Evolutionary conservation across 2,113 vertebrate genomes (phyloP).

Genomic region (Perca schrenkii): DNA sequence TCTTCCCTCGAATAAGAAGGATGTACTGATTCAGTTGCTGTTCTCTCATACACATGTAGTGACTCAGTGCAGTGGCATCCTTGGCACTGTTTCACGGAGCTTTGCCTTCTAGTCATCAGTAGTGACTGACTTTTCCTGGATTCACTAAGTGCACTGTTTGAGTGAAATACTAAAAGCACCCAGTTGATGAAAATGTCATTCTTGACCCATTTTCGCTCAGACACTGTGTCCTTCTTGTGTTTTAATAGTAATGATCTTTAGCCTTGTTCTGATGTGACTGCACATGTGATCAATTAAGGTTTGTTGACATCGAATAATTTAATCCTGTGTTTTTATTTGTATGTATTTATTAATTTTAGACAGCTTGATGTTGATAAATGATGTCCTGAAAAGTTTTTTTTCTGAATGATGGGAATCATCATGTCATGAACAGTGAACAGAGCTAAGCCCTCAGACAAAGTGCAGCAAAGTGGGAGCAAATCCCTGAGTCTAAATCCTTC

Average conservation of each 20-base stretch:
- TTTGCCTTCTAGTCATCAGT: conserved; percentile 7
- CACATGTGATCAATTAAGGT: conserved; percentile 54
- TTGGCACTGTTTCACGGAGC: background rate
- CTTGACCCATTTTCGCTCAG: conserved; percentile 26
- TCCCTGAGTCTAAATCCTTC: conserved; percentile 71
- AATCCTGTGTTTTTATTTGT: conserved; percentile 22
- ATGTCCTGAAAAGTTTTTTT: conserved; percentile 55
- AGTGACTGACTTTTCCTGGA: conserved; percentile 35
- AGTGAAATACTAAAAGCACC: conserved; percentile 22
- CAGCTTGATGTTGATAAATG: conserved; percentile 38
- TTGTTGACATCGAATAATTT: conserved; percentile 8
- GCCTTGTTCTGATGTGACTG: conserved; percentile 43
- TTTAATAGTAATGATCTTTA: conserved; percentile 36
- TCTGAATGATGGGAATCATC: conserved; percentile 59
- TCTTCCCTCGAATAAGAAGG: conserved; percentile 45
- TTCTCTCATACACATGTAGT: conserved; percentile 3
- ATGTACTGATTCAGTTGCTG: conserved; percentile 32
- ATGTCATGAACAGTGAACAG: conserved; percentile 56
- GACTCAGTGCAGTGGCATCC: conserved; percentile 13
- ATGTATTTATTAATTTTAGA: conserved; percentile 9
- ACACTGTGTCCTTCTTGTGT: conserved; percentile 7
- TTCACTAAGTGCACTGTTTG: conserved; percentile 26
- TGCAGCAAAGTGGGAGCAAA: conserved; percentile 71
- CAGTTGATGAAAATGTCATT: conserved; percentile 26
- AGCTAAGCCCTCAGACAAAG: conserved; percentile 71